phyloP scores from a whole-genome alignment of 2,797 vertebrate genomes.

The Hirundo rustica region DNA sequence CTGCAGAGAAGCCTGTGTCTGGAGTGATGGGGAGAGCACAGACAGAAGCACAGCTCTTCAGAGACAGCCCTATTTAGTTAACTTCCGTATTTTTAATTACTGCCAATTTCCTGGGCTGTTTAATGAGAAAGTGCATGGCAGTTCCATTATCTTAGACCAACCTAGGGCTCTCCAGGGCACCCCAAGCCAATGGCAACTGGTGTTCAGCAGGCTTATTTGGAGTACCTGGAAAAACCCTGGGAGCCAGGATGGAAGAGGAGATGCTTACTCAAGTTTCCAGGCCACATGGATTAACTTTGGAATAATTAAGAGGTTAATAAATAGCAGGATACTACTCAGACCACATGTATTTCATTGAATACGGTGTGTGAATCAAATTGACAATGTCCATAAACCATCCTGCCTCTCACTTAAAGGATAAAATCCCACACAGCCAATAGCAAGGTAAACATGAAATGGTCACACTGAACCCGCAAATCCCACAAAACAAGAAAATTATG shows the following conservation, averaged over 20 bases:
- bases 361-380: background rate
- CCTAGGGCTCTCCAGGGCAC: background rate
- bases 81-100: conserved; percentile 29
- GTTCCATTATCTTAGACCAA: background rate
- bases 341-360: background rate
- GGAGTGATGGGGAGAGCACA: background rate
- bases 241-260: background rate
- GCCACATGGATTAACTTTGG: background rate
- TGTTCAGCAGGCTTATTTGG: background rate
- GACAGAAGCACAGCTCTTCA: background rate
- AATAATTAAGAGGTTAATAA: conserved; percentile 2
- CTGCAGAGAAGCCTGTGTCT: background rate
- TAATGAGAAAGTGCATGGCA: background rate
- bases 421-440: background rate
- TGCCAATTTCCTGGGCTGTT: background rate
- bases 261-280: background rate
- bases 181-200: background rate
- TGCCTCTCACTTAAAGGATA: background rate
- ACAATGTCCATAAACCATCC: background rate
- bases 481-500: background rate
- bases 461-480: background rate
- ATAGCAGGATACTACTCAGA: background rate
- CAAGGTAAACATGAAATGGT: background rate
- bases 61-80: conserved; percentile 30
- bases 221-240: background rate